These are phyloP conservation scores for Morpho deidamia DNA, from an alignment of 2,888 invertebrate genomes.

Conservation along the genomic window DNA sequence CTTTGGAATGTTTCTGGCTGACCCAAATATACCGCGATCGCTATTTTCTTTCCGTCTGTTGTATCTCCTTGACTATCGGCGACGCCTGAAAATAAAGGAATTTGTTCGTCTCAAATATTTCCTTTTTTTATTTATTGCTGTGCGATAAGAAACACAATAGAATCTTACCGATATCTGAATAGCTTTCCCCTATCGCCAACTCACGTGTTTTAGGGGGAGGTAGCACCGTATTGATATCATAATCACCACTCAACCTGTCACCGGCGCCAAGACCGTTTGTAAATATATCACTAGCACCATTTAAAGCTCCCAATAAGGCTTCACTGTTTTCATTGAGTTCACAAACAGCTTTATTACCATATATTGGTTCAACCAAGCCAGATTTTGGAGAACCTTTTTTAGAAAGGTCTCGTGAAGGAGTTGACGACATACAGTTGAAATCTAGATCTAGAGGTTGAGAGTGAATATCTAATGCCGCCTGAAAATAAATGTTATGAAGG, in stretches of 20 bases:
- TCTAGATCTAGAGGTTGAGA: slow-evolving; percentile 69
- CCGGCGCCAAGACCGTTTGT: slow-evolving; percentile 56
- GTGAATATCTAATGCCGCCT: slow-evolving; percentile 65
- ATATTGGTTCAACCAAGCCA: slow-evolving; percentile 62
- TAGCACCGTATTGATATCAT: slow-evolving; percentile 67
- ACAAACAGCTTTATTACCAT: slow-evolving; percentile 68
- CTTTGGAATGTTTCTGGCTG: slow-evolving; percentile 87
- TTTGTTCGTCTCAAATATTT: neutral
- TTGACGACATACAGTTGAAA: slow-evolving; percentile 70
- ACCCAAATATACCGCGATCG: slow-evolving; percentile 92
- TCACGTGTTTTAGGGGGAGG: slow-evolving; percentile 72
- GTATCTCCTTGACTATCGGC: slow-evolving; percentile 82
- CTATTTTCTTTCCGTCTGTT: slow-evolving; percentile 91
- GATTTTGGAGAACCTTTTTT: slow-evolving; percentile 69
- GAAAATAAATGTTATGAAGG: slow-evolving; percentile 21
- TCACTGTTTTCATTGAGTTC: slow-evolving; percentile 65
- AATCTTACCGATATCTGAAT: slow-evolving; percentile 70
- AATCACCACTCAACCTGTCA: slow-evolving; percentile 68
- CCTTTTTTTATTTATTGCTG: slow-evolving; percentile 3
- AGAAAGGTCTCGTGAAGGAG: slow-evolving; percentile 63
- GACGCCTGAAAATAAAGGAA: slow-evolving; percentile 47
- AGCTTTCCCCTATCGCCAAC: slow-evolving; percentile 74
- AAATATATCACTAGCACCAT: slow-evolving; percentile 65
- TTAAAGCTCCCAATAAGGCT: slow-evolving; percentile 54
- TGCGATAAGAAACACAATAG: slow-evolving; percentile 8